Evolutionary conservation across 2,888 invertebrate genomes (phyloP), one percentile per base, ranked within the genome.

Genomic region (Autographa pulchrina): DNA sequence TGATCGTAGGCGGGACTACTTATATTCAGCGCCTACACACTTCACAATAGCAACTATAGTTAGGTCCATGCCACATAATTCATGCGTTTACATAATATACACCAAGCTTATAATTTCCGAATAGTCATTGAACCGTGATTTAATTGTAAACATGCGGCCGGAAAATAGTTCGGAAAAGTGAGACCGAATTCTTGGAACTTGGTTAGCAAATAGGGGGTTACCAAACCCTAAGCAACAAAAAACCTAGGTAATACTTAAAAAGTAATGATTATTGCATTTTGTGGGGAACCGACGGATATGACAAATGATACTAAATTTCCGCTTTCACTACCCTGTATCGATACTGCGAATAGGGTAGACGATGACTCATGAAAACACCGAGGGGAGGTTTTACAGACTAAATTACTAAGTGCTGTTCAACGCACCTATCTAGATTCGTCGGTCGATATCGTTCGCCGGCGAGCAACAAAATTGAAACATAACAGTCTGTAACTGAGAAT

Each of bases 91-190:
- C 67, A 64, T 77, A 69, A 69, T 62, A 54, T 18, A 41, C 56
- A 59, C 73, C 74, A 83, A 84, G 75, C 75, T 85, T 82, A 80
- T 78, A 88, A 85, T 84, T 83, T 85, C 80, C 77, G 83, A 83
- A 82, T 84, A 81, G 81, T 83, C 73, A 76, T 56, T 75, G 82
- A 85, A 81, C 81, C 85, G 85, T 84, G 86, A 86, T 88, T 84
- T 77, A 83, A 83, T 80, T 81, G 85, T 87, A 89, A 90, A 90
- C 88, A 89, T 54, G 52, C 62, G 68, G 65, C 69, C 82, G 81
- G 82, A 84, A 87, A 88, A 85, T 85, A 77, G 71, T 85, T 85
- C 71, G 65, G 69, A 70, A 80, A 83, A 82, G 38, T 63, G 74
- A 32, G 74, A 77, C 75, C 76, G 69, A 74, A 62, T 65, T 35